These are phyloP conservation scores for Drosophila pseudotalamancana DNA, from an alignment of 2,888 invertebrate species.

Conservation along the genomic window DNA sequence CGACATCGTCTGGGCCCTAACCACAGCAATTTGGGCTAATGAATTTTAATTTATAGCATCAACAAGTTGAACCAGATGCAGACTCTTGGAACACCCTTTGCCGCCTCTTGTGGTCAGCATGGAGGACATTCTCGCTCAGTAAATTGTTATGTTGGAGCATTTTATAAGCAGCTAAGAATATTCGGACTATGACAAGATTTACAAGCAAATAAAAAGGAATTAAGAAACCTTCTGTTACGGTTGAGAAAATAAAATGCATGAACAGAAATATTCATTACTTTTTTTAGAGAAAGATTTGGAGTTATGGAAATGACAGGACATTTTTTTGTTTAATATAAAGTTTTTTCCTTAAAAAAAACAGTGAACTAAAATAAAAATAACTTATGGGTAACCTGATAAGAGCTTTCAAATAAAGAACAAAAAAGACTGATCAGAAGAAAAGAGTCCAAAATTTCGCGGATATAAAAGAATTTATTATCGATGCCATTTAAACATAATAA, in stretches of 20 bases:
- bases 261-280: background rate
- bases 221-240: background rate
- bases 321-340: too few species aligned
- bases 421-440: too few species aligned
- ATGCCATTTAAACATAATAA: too few species aligned
- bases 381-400: too few species aligned
- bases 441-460: too few species aligned
- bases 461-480: too few species aligned
- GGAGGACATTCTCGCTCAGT: background rate
- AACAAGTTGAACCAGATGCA: conserved; percentile 64
- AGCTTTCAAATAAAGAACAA: too few species aligned
- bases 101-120: background rate
- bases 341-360: too few species aligned
- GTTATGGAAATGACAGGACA: too few species aligned
- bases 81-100: background rate
- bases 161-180: conserved; percentile 1
- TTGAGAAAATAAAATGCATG: too few species aligned
- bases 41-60: conserved; percentile 74
- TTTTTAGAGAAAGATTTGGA: too few species aligned
- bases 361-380: too few species aligned
- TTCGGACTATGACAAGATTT: background rate
- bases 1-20: conserved; percentile 38
- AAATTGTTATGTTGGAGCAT: conserved; percentile 9
- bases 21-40: conserved; percentile 67
- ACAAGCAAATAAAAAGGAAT: background rate